A percentile compares a stretch with the other conserved stretches of the same genome.
Evolutionary conservation across 1,140 invertebrate genomes (phyloP).

Genomic region (Oryzaephilus surinamensis): DNA sequence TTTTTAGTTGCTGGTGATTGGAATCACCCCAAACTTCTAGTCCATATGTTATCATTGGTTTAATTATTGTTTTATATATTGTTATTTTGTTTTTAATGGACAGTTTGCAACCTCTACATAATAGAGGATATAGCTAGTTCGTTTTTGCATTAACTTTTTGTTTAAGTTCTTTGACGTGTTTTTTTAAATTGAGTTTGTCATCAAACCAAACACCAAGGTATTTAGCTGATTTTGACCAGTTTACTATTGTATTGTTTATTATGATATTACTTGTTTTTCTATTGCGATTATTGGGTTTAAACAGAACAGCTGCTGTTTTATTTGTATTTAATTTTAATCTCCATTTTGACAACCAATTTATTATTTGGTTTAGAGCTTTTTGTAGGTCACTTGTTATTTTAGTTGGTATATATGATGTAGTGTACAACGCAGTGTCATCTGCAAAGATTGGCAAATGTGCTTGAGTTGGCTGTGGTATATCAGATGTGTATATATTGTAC

Average conservation of each 20-base stretch:
- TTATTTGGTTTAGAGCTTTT: neutral
- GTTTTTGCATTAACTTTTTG: slow-evolving; percentile 15
- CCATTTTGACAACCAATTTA: neutral
- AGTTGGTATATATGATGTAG: slow-evolving; percentile 1
- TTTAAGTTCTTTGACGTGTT: slow-evolving; percentile 11
- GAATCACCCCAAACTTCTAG: neutral
- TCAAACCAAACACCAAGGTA: slow-evolving; percentile 23
- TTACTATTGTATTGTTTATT: neutral
- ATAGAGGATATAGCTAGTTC: slow-evolving; percentile 5
- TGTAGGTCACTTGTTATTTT: too few species aligned
- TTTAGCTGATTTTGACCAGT: slow-evolving; percentile 9
- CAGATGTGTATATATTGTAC: slow-evolving; percentile 21
- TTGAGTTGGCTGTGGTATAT: slow-evolving; percentile 13
- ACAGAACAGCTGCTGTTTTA: neutral
- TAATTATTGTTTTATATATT: slow-evolving; percentile 5
- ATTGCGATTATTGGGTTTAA: neutral
- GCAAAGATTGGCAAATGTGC: slow-evolving; percentile 15
- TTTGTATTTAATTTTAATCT: neutral
- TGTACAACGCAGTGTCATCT: slow-evolving; percentile 24
- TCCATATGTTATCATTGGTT: neutral
- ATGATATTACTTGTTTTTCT: neutral
- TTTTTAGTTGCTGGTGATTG: too few species aligned
- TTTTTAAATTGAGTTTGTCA: slow-evolving; percentile 12
- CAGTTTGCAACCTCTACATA: neutral
- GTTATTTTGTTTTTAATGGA: slow-evolving; percentile 4